Percentiles rank a stretch among this genome's conserved stretches.
These are phyloP conservation scores for Pherbina coryleti DNA, from an alignment of 2,888 invertebrate genomes.

Conservation along the genomic window DNA sequence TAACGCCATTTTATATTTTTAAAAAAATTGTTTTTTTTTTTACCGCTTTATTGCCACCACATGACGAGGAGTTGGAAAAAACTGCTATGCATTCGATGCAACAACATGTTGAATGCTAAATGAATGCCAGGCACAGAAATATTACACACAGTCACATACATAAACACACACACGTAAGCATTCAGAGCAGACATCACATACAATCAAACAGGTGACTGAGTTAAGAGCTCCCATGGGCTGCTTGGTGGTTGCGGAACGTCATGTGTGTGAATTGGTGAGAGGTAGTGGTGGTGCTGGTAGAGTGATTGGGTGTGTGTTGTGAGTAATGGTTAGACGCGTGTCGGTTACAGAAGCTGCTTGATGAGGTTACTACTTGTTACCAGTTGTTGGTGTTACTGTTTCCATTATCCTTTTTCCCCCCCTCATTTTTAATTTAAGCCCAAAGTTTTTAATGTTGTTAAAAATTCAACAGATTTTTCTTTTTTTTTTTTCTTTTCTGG, in stretches of 20 bases:
- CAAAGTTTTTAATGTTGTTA: conserved; percentile 12
- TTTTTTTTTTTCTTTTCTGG: neutral
- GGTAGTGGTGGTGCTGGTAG: no score
- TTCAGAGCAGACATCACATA: neutral
- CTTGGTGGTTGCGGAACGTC: neutral
- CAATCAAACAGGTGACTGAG: neutral
- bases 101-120: conserved; percentile 38
- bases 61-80: neutral
- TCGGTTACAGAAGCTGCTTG: neutral
- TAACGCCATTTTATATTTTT: neutral
- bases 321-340: neutral
- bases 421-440: neutral
- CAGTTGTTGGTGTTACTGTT: no score
- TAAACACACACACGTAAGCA: no score
- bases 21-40: neutral
- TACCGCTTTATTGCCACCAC: conserved; percentile 11
- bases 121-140: conserved; percentile 4
- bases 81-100: conserved; percentile 12
- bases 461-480: conserved; percentile 3
- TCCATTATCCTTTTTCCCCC: neutral
- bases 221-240: conserved; percentile 1
- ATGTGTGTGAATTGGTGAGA: neutral
- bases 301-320: neutral
- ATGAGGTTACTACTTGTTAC: no score
- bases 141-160: neutral